Base-by-base conservation (phyloP, 2,888 invertebrate genomes). In the Caenorhabditis sinica region DNA sequence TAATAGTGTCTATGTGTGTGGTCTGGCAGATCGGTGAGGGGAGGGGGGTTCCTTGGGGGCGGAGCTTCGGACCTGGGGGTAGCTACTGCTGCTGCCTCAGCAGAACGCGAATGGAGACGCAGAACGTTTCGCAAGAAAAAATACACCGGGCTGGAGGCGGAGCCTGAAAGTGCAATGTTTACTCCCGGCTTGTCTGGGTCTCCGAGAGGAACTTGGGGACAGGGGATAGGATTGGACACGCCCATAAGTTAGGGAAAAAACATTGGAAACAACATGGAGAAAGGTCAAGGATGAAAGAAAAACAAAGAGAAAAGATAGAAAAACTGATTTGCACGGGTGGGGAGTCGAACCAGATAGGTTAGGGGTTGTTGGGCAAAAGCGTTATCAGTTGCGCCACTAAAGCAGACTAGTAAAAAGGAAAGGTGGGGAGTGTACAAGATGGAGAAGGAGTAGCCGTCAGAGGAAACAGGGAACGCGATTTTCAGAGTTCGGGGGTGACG, bases 131-230 rank as follows among this genome's bases (percentile, higher is more conserved):
- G 45, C 28, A n/a, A 45, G 56, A 56, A 58, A 63, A 56, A 65
- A 72, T 53, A 60, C 60, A 56, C n/a, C 20, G 13, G 3, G 5
- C 5, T n/a, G 45, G 25, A 66, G 80, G 80, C 72, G 72, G 72
- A 30, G 56, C 53, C 25, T 28, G 13, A 79, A 79, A 79, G 80
- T 80, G 80, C 80, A 80, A 65, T 80, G 80, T 80, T 80, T 80
- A 72, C 80, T 51, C 72, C 71, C 28, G 25, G 20, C 45, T 20
- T 36, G 36, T 20, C 36, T 51, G 53, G 28, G 45, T 40, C 74
- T 25, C 68, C 66, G 33, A 56, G 56, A 51, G 75, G 25, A 3
- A 25, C 3, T 17, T 53, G 56, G 23, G 43, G n/a, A n/a, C n/a
- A n/a, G n/a, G 71, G 9, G 71, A 49, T 36, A 30, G 28, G 33